Base-by-base conservation (phyloP, 2,797 vertebrate genomes). In the Molossus alvarezi region DNA sequence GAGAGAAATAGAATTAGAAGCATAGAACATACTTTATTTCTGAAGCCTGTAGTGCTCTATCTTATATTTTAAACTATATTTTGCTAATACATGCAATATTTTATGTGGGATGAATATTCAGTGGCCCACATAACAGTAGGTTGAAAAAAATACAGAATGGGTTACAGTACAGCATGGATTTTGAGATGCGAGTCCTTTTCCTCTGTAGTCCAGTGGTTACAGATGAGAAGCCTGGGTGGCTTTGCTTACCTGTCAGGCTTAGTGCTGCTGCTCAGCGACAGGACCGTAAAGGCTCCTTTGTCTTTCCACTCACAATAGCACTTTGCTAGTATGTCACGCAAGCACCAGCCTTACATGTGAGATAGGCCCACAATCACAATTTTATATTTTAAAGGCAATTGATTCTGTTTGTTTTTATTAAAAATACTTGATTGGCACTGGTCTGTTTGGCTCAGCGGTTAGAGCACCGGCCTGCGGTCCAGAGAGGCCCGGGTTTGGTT, bases 1-100 rank as follows among this genome's bases (percentile, higher is more conserved):
- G 29, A 25, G n/a, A 93, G 69, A 96, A 96, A 67, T 79, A 69
- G 83, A 94, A 90, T 86, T 94, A 89, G 89, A 29, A 93, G 91
- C 94, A 75, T 15, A 79, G 9, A 88, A 72, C 81, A 25, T 27
- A 62, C 72, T 80, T 83, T 83, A 93, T 65, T 91, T 60, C 51
- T 82, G 55, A 88, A 94, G 12, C 27, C 23, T 62, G 71, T 15
- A 10, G 64, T 45, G 12, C 6, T 83, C 27, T 88, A 67, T 7
- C 7, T 91, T 81, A 20, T 69, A 53, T 91, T 90, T 51, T 82
- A 88, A 87, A 83, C 85, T 67, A 17, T 64, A 58, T 67, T 87
- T 94, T 37, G 23, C n/a, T 95, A 96, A 86, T 73, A 89, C 33
- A 37, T 12, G 33, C 13, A 25, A 25, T 67, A 41, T 92, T 88